Evolutionary conservation across 2,888 invertebrate genomes (phyloP).

Genomic region (Eugnorisma glareosa): DNA sequence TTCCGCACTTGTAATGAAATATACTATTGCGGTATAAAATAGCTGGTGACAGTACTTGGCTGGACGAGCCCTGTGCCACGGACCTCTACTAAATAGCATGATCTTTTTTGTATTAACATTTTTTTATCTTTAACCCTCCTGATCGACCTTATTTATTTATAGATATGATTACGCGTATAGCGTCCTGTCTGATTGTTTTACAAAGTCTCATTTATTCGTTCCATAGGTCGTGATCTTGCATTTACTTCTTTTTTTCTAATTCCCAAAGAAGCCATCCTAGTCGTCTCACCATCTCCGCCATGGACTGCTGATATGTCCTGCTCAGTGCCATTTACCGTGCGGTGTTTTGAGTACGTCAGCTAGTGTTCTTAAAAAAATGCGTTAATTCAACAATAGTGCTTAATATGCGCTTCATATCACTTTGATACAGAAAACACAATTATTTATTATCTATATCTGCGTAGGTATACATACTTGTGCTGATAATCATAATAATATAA

Average conservation of each 20-base stretch:
- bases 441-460: background rate
- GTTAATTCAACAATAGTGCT: too few species aligned
- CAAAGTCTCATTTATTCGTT: background rate
- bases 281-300: background rate
- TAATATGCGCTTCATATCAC: background rate
- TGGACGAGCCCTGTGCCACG: background rate
- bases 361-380: background rate
- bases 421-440: background rate
- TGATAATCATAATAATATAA: slow-evolving; percentile 9
- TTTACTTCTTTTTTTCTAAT: background rate
- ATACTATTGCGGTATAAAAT: background rate
- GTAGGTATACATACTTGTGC: background rate
- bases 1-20: too few species aligned
- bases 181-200: background rate
- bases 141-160: background rate
- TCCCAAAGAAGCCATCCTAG: background rate
- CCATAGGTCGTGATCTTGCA: background rate
- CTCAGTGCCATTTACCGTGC: background rate
- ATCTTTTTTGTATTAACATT: too few species aligned
- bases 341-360: background rate
- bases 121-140: too few species aligned
- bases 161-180: background rate
- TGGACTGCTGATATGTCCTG: background rate
- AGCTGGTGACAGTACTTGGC: background rate
- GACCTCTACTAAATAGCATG: background rate